A percentile compares a stretch with the other conserved stretches of the same genome.
phyloP scores from a whole-genome alignment of 1,140 invertebrate species.

The Caerostris darwini region DNA sequence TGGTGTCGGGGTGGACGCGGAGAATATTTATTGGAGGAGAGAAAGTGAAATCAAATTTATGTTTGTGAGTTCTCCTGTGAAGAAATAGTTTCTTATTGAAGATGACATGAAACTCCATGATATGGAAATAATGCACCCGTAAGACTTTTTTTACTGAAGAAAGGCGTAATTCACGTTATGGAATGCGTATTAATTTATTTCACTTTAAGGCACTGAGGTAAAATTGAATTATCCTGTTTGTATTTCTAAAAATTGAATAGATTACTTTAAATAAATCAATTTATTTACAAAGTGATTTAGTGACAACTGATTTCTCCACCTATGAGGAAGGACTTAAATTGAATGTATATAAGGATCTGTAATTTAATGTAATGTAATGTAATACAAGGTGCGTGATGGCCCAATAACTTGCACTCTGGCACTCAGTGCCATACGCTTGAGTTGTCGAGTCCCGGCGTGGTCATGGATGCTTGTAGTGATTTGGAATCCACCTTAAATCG shows the following conservation, averaged over 20 bases:
- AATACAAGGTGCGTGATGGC: too few species aligned
- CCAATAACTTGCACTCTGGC: too few species aligned
- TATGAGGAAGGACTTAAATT: too few species aligned
- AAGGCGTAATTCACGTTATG: neutral
- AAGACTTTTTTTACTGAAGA: neutral
- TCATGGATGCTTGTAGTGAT: too few species aligned
- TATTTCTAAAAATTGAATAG: too few species aligned
- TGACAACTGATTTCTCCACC: too few species aligned
- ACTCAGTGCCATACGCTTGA: neutral
- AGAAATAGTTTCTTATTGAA: constrained; percentile 8
- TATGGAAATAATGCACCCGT: neutral
- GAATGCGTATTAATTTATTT: neutral
- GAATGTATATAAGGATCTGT: neutral
- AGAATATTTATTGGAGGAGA: constrained; percentile 28
- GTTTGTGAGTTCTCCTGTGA: constrained; percentile 9
- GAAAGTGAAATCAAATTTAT: constrained; percentile 58
- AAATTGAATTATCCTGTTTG: too few species aligned
- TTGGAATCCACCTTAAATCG: too few species aligned
- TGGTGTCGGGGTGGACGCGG: neutral
- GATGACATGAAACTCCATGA: constrained; percentile 28
- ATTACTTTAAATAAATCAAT: too few species aligned
- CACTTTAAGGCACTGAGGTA: too few species aligned
- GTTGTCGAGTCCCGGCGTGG: too few species aligned
- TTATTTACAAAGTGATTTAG: too few species aligned
- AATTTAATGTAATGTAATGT: neutral